phyloP scores from a whole-genome alignment of 2,113 vertebrate species.

The Campylomormyrus tamandua region DNA sequence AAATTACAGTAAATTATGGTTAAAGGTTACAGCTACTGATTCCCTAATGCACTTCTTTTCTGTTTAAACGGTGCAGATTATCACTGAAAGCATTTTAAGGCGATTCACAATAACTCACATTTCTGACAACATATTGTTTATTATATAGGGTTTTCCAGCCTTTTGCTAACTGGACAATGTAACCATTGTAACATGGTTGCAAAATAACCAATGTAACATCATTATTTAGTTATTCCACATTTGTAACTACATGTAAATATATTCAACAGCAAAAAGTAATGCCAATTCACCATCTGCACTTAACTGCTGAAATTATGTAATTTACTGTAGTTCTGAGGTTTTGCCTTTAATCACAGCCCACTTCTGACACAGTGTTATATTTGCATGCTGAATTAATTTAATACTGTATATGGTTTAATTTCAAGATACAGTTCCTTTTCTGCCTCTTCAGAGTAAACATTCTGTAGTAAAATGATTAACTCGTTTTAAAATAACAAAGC shows the following conservation, averaged over 20 bases:
- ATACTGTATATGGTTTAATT: background rate
- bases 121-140: background rate
- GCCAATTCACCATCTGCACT: background rate
- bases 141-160: background rate
- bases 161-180: background rate
- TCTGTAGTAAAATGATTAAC: background rate
- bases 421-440: background rate
- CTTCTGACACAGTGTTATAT: background rate
- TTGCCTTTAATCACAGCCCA: background rate
- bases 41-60: background rate
- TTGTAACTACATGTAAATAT: background rate
- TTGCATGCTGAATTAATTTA: background rate
- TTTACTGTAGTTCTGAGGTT: background rate
- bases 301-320: background rate
- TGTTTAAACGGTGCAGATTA: background rate
- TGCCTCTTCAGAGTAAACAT: background rate
- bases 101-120: background rate
- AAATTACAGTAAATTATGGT: background rate
- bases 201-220: no score
- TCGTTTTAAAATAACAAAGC: background rate
- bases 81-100: background rate
- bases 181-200: background rate
- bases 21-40: background rate
- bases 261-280: background rate
- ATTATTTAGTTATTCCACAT: background rate